These are phyloP conservation scores for Rhynchophorus ferrugineus DNA, from an alignment of 1,140 invertebrate species.

Conservation along the genomic window DNA sequence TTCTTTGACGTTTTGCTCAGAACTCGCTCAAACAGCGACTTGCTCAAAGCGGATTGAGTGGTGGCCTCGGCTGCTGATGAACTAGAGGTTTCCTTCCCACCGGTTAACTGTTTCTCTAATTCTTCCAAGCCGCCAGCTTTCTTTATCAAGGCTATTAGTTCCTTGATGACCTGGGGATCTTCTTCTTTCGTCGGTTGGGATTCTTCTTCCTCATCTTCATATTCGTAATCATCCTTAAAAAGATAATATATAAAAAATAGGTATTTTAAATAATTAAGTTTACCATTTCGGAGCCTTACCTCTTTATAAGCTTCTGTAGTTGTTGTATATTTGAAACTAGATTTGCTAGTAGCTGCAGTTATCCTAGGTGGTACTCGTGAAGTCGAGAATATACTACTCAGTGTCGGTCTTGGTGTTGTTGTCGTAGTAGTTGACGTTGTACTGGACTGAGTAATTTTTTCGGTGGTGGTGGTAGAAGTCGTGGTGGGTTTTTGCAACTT, in stretches of 20 bases:
- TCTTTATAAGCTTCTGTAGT: constrained; percentile 28
- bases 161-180: constrained; percentile 76
- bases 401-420: constrained; percentile 12
- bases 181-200: constrained; percentile 48
- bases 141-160: constrained; percentile 74
- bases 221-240: constrained; percentile 56
- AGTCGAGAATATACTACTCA: constrained; percentile 30
- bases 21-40: constrained; percentile 65
- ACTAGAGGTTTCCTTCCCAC: constrained; percentile 45
- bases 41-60: constrained; percentile 57
- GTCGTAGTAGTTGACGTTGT: constrained; percentile 36
- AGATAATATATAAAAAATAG: no score
- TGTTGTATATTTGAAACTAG: constrained; percentile 36
- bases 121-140: constrained; percentile 77
- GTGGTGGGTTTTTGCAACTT: constrained; percentile 45
- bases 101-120: constrained; percentile 65
- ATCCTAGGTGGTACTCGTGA: constrained; percentile 35
- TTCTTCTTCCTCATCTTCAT: constrained; percentile 48
- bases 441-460: constrained; percentile 42
- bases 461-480: constrained; percentile 42
- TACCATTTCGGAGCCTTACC: no score
- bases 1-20: constrained; percentile 40
- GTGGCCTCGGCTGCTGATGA: constrained; percentile 36
- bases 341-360: constrained; percentile 40
- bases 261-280: no score